These are phyloP conservation scores for Lampris incognitus DNA, from an alignment of 2,113 vertebrate genomes.

Conservation along the genomic window DNA sequence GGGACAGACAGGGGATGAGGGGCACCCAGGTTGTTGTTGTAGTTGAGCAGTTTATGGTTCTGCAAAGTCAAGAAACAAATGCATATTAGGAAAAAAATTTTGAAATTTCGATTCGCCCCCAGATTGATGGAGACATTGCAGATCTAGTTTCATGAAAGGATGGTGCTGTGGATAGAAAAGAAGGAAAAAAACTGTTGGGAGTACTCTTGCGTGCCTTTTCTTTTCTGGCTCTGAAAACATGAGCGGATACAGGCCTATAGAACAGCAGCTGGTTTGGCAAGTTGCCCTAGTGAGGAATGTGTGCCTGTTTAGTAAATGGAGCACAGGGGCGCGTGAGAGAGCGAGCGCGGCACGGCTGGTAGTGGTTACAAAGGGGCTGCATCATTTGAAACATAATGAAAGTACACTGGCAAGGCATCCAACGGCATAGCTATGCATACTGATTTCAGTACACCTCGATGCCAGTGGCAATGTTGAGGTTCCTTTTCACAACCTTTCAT, in stretches of 20 bases:
- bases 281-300: slow-evolving; percentile 76
- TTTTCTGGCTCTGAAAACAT: slow-evolving; percentile 55
- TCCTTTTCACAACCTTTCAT: slow-evolving; percentile 22
- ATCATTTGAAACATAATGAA: slow-evolving; percentile 67
- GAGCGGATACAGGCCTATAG: slow-evolving; percentile 76
- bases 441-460: slow-evolving; percentile 23
- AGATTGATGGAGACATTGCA: not conserved
- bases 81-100: slow-evolving; percentile 8
- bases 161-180: not conserved
- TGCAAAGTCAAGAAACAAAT: slow-evolving; percentile 62
- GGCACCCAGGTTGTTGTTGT: slow-evolving; percentile 82
- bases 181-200: slow-evolving; percentile 10
- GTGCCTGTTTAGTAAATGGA: slow-evolving; percentile 73
- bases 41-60: slow-evolving; percentile 96
- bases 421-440: slow-evolving; percentile 42
- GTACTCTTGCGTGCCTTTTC: slow-evolving; percentile 49
- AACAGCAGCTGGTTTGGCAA: slow-evolving; percentile 80
- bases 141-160: not conserved
- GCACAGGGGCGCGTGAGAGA: slow-evolving; percentile 59
- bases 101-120: not conserved
- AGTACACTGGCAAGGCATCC: slow-evolving; percentile 38
- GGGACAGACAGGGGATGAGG: slow-evolving; percentile 80
- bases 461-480: slow-evolving; percentile 2
- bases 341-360: slow-evolving; percentile 30
- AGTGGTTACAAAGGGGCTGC: slow-evolving; percentile 56